Evolutionary conservation across 2,113 vertebrate genomes (phyloP).

Genomic region (Arizona elegans): DNA sequence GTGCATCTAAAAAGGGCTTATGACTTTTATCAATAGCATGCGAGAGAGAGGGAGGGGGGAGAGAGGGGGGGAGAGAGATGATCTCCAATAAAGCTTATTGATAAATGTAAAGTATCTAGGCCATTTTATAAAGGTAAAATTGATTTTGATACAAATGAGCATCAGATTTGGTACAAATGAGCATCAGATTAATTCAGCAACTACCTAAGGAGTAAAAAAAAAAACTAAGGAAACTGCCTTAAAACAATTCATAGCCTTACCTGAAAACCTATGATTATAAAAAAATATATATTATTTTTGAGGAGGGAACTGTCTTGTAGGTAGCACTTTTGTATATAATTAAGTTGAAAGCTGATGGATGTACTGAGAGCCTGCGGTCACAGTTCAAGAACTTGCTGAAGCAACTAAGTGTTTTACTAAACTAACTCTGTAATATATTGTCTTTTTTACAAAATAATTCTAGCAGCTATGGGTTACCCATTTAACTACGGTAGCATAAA

Average conservation of each 20-base stretch:
- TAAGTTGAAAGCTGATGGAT: neutral
- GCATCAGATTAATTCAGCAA: neutral
- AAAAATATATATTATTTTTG: neutral
- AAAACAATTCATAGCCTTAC: neutral
- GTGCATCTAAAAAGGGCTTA: neutral
- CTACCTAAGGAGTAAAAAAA: neutral
- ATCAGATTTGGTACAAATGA: neutral
- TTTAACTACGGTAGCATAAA: neutral
- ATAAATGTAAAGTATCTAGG: neutral
- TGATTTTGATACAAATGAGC: neutral
- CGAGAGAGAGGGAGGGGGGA: no score
- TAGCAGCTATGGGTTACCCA: neutral
- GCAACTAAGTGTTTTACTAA: neutral
- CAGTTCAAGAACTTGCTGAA: neutral
- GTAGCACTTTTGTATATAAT: neutral
- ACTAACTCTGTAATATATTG: neutral
- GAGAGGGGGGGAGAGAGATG: no score
- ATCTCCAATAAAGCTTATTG: neutral
- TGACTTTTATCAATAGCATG: neutral
- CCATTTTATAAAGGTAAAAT: neutral
- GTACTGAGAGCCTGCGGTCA: neutral
- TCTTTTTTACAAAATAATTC: neutral
- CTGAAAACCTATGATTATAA: neutral
- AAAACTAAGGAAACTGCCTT: neutral
- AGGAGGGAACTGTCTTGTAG: no score